Percentiles rank a stretch among this genome's conserved stretches.
phyloP scores from a whole-genome alignment of 1,140 invertebrate species.

The Tetramorium simillimum region DNA sequence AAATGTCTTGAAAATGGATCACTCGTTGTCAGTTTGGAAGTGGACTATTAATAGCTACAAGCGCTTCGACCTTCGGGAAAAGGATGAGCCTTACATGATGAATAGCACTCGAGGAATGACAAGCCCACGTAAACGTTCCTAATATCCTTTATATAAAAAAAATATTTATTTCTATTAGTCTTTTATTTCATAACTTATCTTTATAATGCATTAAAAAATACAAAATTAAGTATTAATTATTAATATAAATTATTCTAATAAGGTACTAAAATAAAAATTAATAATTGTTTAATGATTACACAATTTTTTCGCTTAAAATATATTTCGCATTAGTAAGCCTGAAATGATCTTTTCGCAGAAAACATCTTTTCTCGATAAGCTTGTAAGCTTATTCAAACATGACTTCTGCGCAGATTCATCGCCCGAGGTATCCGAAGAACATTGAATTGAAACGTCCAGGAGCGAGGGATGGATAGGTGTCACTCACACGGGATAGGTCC shows the following conservation, averaged over 20 bases:
- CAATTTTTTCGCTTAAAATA: neutral
- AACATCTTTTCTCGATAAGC: neutral
- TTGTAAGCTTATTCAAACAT: neutral
- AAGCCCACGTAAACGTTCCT: conserved; percentile 23
- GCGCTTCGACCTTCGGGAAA: conserved; percentile 48
- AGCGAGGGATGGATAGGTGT: conserved; percentile 80
- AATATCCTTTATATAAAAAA: neutral
- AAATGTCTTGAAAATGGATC: conserved; percentile 77
- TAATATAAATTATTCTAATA: neutral
- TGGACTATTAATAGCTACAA: conserved; percentile 70
- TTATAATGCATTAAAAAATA: neutral
- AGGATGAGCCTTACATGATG: conserved; percentile 36
- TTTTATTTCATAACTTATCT: neutral
- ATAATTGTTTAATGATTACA: neutral
- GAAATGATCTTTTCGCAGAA: neutral
- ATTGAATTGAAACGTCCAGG: conserved; percentile 81
- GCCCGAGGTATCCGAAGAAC: neutral
- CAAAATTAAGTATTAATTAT: neutral
- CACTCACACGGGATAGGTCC: conserved; percentile 74
- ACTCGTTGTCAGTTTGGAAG: conserved; percentile 70
- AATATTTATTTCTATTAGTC: neutral
- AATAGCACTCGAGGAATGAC: conserved; percentile 47
- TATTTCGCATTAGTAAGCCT: neutral
- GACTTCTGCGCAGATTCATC: neutral
- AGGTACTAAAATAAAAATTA: neutral